Evolutionary conservation across 1,140 invertebrate species (phyloP).

Genomic region (Hetaerina americana): DNA sequence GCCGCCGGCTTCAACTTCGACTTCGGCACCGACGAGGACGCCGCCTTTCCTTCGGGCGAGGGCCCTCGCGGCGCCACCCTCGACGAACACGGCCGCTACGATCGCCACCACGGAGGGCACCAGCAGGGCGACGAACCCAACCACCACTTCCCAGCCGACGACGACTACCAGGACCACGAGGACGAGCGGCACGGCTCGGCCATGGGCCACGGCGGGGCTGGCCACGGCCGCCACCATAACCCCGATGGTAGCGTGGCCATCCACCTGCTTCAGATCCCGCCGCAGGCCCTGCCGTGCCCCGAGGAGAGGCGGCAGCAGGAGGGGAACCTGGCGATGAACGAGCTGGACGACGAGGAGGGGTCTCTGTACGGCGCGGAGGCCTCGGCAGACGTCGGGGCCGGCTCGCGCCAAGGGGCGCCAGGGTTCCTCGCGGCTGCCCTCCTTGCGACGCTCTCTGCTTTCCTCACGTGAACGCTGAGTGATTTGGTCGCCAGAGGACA

Average conservation of each 20-base stretch:
- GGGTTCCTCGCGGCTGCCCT: not conserved
- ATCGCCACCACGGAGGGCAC: conserved; percentile 14
- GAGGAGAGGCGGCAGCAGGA: conserved; percentile 43
- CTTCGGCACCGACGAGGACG: not conserved
- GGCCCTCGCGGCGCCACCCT: conserved; percentile 2
- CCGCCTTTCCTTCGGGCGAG: conserved; percentile 7
- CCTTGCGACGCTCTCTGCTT: not conserved
- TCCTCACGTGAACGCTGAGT: not conserved
- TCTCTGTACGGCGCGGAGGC: not conserved
- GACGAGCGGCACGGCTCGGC: conserved; percentile 17
- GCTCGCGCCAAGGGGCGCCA: no score
- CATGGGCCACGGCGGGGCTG: conserved; percentile 19
- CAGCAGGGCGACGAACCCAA: conserved; percentile 20
- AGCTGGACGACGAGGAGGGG: conserved; percentile 14
- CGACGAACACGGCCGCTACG: no score
- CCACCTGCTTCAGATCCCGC: conserved; percentile 44
- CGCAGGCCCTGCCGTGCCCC: conserved; percentile 49
- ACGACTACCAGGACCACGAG: conserved; percentile 17
- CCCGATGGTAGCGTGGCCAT: conserved; percentile 25
- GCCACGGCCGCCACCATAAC: conserved; percentile 20
- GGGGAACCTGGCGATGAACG: conserved; percentile 36
- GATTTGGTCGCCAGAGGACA: no score
- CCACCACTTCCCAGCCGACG: not conserved
- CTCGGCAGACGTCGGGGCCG: not conserved
- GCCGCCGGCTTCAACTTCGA: not conserved